phyloP scores from a whole-genome alignment of 2,888 invertebrate genomes.

The Thelaira solivaga region DNA sequence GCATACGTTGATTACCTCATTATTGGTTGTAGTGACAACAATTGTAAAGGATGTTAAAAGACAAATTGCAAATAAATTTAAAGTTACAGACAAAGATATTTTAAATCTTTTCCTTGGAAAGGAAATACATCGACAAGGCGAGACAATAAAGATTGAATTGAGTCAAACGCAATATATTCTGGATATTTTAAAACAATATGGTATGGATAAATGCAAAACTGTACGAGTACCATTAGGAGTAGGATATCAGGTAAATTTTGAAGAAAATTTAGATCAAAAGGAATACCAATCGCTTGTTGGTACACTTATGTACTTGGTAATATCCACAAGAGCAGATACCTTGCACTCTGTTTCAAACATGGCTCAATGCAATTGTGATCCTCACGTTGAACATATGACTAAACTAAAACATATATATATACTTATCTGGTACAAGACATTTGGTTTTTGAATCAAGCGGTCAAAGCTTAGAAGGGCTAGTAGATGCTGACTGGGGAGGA shows the following conservation, averaged over 20 bases:
- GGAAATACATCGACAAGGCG: slow-evolving; percentile 1
- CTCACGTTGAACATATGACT: neutral
- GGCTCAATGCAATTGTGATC: too few species aligned
- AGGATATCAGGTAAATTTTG: neutral
- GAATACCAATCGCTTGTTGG: slow-evolving; percentile 22
- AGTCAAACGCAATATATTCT: neutral
- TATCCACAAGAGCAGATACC: neutral
- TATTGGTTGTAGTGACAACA: neutral
- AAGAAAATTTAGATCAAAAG: neutral
- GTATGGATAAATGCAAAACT: neutral
- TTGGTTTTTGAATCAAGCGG: too few species aligned
- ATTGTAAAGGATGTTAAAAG: neutral
- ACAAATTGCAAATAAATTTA: neutral
- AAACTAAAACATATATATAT: too few species aligned
- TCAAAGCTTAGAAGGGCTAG: too few species aligned
- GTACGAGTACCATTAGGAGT: neutral
- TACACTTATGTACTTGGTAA: neutral
- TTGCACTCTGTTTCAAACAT: too few species aligned
- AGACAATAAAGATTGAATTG: neutral
- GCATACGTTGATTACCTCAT: neutral
- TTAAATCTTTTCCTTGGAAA: slow-evolving; percentile 3
- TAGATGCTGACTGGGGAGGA: too few species aligned
- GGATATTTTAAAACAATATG: neutral
- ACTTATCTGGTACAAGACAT: too few species aligned
- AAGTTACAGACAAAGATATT: neutral